phyloP scores from a whole-genome alignment of 2,888 invertebrate genomes.

The Rhabditoides inermis region DNA sequence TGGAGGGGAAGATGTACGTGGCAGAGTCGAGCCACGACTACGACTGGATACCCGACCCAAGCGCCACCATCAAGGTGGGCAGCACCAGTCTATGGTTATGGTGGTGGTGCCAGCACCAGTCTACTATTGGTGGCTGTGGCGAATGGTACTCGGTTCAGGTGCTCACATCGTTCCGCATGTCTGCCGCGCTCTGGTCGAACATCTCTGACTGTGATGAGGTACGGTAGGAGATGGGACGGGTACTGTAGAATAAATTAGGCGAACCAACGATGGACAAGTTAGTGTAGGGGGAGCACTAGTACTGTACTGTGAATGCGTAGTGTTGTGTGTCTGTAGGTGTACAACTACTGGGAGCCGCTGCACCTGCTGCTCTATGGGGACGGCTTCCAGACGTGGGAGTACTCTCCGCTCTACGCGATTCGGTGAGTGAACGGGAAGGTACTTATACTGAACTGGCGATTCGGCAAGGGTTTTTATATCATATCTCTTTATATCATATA shows the following conservation, averaged over 20 bases:
- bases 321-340: conserved; percentile 63
- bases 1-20: too few species aligned
- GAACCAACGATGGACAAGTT: too few species aligned
- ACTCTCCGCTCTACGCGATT: conserved; percentile 84
- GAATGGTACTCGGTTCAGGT: conserved; percentile 18
- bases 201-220: conserved; percentile 91
- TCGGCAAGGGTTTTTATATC: neutral
- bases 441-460: conserved; percentile 1
- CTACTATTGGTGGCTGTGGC: too few species aligned
- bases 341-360: conserved; percentile 95
- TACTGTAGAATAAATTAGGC: too few species aligned
- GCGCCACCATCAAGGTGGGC: conserved; percentile 6
- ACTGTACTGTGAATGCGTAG: too few species aligned
- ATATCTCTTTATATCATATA: too few species aligned
- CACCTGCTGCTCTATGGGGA: conserved; percentile 75
- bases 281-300: too few species aligned
- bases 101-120: neutral
- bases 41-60: conserved; percentile 7
- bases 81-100: neutral
- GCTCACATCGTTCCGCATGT: conserved; percentile 36
- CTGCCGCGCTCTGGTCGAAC: conserved; percentile 66
- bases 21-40: too few species aligned
- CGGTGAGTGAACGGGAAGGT: too few species aligned
- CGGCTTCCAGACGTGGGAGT: conserved; percentile 99
- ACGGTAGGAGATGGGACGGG: too few species aligned